Evolutionary conservation across 2,888 invertebrate species (phyloP).

Genomic region (Pandemis cinnamomeana): DNA sequence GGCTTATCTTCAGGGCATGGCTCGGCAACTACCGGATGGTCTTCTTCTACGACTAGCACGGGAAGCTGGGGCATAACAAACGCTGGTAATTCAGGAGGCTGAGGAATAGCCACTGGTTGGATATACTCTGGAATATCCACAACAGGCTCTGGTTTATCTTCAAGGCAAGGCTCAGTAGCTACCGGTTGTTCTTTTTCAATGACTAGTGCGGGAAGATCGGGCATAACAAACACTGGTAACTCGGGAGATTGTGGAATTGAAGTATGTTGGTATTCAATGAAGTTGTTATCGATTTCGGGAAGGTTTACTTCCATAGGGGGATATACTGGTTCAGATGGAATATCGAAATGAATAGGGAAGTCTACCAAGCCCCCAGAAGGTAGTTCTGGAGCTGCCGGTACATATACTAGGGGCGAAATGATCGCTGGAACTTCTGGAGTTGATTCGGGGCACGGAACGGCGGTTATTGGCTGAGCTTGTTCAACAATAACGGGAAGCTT

Average conservation of each 20-base stretch:
- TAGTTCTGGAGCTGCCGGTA: slow-evolving; percentile 19
- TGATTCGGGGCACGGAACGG: neutral
- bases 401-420: neutral
- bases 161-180: too few species aligned
- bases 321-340: slow-evolving; percentile 6
- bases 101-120: too few species aligned
- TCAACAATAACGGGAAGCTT: slow-evolving; percentile 11
- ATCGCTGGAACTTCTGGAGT: neutral
- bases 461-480: neutral
- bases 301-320: neutral
- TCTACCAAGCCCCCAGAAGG: slow-evolving; percentile 3
- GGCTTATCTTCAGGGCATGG: neutral
- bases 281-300: slow-evolving; percentile 11
- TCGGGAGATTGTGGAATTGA: too few species aligned
- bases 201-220: neutral
- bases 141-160: too few species aligned
- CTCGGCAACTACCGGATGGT: too few species aligned
- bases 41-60: too few species aligned
- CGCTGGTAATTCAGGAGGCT: too few species aligned
- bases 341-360: slow-evolving; percentile 6
- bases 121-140: too few species aligned
- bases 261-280: slow-evolving; percentile 20
- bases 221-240: too few species aligned
- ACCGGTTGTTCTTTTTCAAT: too few species aligned
- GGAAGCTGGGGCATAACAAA: too few species aligned